A percentile compares a stretch with the other conserved stretches of the same genome.
These are phyloP conservation scores for Pogonomyrmex californicus DNA, from an alignment of 1,140 invertebrate genomes.

Conservation along the genomic window DNA sequence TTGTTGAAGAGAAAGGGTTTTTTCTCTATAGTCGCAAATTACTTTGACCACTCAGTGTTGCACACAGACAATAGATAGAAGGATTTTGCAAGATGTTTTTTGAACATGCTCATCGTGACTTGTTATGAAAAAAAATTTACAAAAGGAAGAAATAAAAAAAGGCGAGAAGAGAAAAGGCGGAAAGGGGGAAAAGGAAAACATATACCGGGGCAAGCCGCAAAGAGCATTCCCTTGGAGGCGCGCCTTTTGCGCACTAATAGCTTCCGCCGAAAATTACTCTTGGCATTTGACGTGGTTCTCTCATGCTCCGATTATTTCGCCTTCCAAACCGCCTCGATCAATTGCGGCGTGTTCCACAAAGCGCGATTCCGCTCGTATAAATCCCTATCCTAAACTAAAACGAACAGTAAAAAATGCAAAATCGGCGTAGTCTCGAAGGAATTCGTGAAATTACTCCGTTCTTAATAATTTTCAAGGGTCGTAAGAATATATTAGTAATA, in stretches of 20 bases:
- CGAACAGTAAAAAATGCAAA: not conserved
- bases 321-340: not conserved
- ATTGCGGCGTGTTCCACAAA: constrained; percentile 14
- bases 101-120: not conserved
- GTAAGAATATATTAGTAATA: not conserved
- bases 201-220: not conserved
- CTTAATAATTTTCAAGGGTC: not conserved
- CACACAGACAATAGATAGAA: constrained; percentile 34
- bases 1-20: not conserved
- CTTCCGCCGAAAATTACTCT: constrained; percentile 33
- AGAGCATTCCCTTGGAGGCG: not conserved
- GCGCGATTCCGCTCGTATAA: not conserved
- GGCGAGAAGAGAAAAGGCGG: not conserved
- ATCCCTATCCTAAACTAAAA: not conserved
- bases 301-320: constrained; percentile 35
- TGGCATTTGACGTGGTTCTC: constrained; percentile 21
- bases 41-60: not conserved
- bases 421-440: not conserved
- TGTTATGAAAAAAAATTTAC: not conserved
- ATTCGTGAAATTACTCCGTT: not conserved
- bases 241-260: constrained; percentile 26
- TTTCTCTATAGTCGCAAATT: not conserved
- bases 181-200: not conserved
- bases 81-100: constrained; percentile 1
- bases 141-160: not conserved